A percentile compares a stretch with the other conserved stretches of the same genome.
Conservation (phyloP, 2,113 vertebrate species). For the Empidonax traillii region DNA sequence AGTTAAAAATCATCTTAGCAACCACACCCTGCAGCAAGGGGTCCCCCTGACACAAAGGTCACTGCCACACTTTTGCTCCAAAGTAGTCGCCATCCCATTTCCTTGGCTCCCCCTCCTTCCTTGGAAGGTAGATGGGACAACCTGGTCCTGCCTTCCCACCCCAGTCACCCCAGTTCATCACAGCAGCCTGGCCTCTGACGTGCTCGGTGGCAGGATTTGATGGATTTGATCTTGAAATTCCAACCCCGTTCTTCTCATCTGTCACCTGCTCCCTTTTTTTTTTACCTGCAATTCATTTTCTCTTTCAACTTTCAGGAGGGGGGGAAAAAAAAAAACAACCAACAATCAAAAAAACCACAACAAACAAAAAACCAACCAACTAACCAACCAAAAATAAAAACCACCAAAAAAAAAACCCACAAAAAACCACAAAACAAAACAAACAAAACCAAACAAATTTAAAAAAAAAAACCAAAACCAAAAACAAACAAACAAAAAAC, state of each 20-base stretch:
- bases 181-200: background rate
- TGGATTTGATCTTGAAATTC: conserved; percentile 15
- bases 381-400: too few relatives aligned
- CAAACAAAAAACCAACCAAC: too few relatives aligned
- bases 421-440: too few relatives aligned
- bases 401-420: too few relatives aligned
- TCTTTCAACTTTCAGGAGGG: background rate
- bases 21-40: background rate
- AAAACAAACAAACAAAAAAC: too few relatives aligned
- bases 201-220: background rate
- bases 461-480: too few relatives aligned
- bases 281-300: conserved; percentile 7
- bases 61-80: background rate
- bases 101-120: background rate
- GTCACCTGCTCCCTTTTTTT: background rate
- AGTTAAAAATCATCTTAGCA: background rate
- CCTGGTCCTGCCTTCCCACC: rapidly evolving
- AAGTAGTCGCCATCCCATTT: background rate
- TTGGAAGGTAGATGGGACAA: background rate
- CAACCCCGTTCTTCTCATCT: background rate
- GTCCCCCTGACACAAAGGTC: background rate
- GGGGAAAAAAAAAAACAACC: background rate
- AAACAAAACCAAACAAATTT: too few relatives aligned
- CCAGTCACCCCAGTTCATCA: background rate
- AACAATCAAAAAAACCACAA: too few relatives aligned